Conservation (phyloP, 1,140 invertebrate genomes). For the Scaptomyza graminum region DNA sequence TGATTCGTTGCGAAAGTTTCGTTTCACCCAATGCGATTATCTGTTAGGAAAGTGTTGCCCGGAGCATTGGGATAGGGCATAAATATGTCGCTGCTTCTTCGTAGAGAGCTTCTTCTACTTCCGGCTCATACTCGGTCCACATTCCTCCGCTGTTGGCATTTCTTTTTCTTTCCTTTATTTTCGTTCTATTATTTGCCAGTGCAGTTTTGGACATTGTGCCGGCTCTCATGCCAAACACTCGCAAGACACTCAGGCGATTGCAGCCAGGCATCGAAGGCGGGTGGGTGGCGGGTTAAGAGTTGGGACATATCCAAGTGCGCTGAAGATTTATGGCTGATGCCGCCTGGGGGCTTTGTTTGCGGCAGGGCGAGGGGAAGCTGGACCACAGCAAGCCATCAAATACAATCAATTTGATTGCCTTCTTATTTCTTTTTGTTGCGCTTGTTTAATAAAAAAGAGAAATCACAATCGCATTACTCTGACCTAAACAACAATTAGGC, state of each 20-base stretch:
- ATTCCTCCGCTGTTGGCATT: constrained; percentile 11
- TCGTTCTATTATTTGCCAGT: constrained; percentile 59
- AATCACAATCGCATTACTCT: no score
- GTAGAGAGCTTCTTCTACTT: not conserved
- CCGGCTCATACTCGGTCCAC: not conserved
- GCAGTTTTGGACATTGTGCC: constrained; percentile 73
- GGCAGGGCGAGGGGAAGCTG: not conserved
- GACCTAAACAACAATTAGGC: constrained; percentile 67
- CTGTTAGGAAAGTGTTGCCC: constrained; percentile 14
- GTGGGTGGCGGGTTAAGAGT: not conserved
- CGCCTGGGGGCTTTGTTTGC: constrained; percentile 35
- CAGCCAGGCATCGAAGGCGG: constrained; percentile 38
- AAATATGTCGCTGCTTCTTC: constrained; percentile 47
- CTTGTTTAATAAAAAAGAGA: no score
- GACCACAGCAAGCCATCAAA: constrained; percentile 56
- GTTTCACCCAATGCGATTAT: constrained; percentile 9
- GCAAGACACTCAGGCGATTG: constrained; percentile 75
- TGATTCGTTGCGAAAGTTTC: constrained; percentile 13
- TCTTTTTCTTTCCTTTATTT: constrained; percentile 37
- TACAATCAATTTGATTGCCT: constrained; percentile 80
- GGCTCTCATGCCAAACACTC: constrained; percentile 50
- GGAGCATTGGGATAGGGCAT: constrained; percentile 50
- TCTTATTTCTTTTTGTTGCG: constrained; percentile 21
- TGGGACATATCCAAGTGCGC: constrained; percentile 52
- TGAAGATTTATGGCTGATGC: constrained; percentile 75